Conservation (phyloP, 2,888 invertebrate species). For the Hydriomena furcata region DNA sequence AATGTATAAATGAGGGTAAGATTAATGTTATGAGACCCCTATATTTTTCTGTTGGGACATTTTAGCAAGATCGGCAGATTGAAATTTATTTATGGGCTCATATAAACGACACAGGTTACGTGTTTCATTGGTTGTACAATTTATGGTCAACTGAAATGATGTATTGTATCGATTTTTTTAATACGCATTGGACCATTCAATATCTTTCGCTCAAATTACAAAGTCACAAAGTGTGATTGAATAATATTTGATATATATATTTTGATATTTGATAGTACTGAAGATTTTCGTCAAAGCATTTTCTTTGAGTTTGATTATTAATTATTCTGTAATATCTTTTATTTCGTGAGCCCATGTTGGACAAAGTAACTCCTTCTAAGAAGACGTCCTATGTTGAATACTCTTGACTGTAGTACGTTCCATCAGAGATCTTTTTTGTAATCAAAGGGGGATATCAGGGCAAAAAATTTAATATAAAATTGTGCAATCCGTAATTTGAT, state of each 20-base stretch:
- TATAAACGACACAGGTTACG: constrained; percentile 62
- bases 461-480: too few relatives aligned
- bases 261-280: too few relatives aligned
- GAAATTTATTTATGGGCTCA: constrained; percentile 72
- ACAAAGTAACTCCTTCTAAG: constrained; percentile 44
- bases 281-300: constrained; percentile 52
- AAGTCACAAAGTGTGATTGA: constrained; percentile 21
- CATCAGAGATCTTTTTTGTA: too few relatives aligned
- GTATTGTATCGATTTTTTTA: constrained; percentile 46
- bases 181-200: constrained; percentile 24
- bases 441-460: too few relatives aligned
- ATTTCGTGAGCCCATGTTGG: constrained; percentile 56
- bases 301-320: constrained; percentile 69
- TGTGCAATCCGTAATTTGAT: too few relatives aligned
- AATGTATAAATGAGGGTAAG: constrained; percentile 61
- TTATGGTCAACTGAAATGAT: constrained; percentile 51
- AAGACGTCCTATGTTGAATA: constrained; percentile 49
- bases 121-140: constrained; percentile 59
- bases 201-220: constrained; percentile 10
- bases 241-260: constrained; percentile 32
- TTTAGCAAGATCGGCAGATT: constrained; percentile 68
- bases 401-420: constrained; percentile 46
- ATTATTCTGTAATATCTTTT: constrained; percentile 61
- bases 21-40: constrained; percentile 68
- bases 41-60: constrained; percentile 69